Conservation (phyloP, 2,888 invertebrate genomes). For the Clanis bilineata region DNA sequence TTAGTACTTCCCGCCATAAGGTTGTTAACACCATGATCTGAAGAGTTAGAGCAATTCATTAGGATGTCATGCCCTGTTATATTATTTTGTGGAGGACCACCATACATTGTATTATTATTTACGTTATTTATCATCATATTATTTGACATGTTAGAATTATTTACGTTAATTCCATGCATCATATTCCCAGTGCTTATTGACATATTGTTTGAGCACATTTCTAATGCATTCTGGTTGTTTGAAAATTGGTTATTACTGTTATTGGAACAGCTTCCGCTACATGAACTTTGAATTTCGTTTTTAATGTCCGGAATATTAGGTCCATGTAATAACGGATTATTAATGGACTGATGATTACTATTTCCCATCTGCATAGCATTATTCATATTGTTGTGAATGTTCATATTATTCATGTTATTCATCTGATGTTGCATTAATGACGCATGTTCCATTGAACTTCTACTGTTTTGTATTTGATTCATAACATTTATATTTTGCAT, state of each 20-base stretch:
- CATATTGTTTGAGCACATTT: conserved; percentile 66
- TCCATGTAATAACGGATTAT: conserved; percentile 67
- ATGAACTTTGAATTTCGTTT: conserved; percentile 73
- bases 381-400: conserved; percentile 66
- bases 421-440: conserved; percentile 75
- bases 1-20: conserved; percentile 59
- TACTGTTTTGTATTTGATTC: conserved; percentile 71
- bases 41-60: conserved; percentile 67
- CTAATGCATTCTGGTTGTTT: conserved; percentile 64
- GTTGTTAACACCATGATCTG: conserved; percentile 66
- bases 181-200: conserved; percentile 63
- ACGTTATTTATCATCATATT: conserved; percentile 71
- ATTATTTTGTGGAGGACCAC: conserved; percentile 55
- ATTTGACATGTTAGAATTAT: conserved; percentile 60
- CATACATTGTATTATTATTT: conserved; percentile 62
- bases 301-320: conserved; percentile 76
- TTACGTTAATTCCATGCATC: conserved; percentile 68
- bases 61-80: conserved; percentile 68
- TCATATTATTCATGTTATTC: conserved; percentile 61
- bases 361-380: conserved; percentile 69
- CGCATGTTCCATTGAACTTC: conserved; percentile 68
- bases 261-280: conserved; percentile 71
- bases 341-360: conserved; percentile 64
- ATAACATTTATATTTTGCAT: conserved; percentile 70
- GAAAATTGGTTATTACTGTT: conserved; percentile 59